Percentiles rank a stretch among this genome's conserved stretches.
Evolutionary conservation across 2,113 vertebrate genomes (phyloP).

Genomic region (Stomatorhinus ivindoensis): DNA sequence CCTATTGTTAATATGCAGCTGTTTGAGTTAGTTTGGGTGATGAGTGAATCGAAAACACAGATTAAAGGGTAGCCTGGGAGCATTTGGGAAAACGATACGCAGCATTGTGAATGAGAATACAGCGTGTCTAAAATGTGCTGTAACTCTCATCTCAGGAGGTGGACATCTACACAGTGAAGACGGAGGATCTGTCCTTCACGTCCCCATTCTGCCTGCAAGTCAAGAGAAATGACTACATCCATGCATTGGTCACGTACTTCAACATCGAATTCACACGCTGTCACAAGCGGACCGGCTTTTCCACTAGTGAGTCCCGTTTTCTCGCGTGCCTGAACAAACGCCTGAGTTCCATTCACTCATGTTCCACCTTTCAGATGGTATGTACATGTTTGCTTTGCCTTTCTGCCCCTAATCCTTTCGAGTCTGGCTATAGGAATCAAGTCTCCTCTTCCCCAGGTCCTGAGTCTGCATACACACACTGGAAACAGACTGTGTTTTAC

Average conservation of each 20-base stretch:
- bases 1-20: neutral
- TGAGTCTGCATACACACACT: conserved; percentile 88
- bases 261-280: conserved; percentile 92
- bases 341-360: neutral
- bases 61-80: neutral
- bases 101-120: neutral
- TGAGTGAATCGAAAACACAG: neutral
- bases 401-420: neutral
- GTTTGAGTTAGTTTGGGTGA: neutral
- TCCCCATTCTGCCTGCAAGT: conserved; percentile 90
- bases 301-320: conserved; percentile 68
- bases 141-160: conserved; percentile 66
- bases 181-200: conserved; percentile 84
- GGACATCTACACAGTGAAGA: conserved; percentile 89
- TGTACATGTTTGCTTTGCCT: neutral
- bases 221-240: conserved; percentile 85
- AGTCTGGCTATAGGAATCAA: neutral
- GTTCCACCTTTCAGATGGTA: neutral
- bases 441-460: conserved; percentile 57
- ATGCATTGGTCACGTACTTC: conserved; percentile 86
- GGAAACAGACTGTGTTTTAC: conserved; percentile 93
- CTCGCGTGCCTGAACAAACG: neutral
- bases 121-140: neutral
- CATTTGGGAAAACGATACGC: neutral
- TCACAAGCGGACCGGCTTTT: conserved; percentile 89